A percentile compares a stretch with the other conserved stretches of the same genome.
Conservation (phyloP, 2,888 invertebrate species). For the Cremastinae sp. region DNA sequence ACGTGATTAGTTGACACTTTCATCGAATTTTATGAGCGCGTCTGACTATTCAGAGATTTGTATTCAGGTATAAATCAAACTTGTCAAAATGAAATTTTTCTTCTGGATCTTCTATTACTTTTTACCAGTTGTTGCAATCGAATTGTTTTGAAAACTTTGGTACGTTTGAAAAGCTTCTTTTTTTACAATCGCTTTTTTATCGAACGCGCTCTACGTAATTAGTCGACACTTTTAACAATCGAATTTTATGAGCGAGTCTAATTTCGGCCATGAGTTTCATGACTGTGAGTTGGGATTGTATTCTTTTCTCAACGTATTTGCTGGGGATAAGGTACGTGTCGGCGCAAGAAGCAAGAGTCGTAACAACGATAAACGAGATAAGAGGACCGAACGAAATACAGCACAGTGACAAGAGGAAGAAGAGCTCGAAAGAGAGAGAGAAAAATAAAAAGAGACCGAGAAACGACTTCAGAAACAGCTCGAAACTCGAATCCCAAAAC, state of each 20-base stretch:
- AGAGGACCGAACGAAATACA: conserved; percentile 29
- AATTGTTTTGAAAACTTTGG: too few species aligned
- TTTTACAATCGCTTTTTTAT: too few species aligned
- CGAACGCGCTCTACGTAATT: too few species aligned
- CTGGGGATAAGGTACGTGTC: conserved; percentile 42
- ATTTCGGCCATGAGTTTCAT: conserved; percentile 10
- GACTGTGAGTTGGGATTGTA: conserved; percentile 9
- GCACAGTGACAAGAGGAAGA: background rate
- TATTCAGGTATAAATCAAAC: too few species aligned
- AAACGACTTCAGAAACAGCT: conserved; percentile 40
- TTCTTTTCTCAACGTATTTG: conserved; percentile 44
- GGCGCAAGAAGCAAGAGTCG: conserved; percentile 43
- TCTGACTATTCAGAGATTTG: too few species aligned
- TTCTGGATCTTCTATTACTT: too few species aligned
- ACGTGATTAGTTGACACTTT: too few species aligned
- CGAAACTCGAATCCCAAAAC: conserved; percentile 48
- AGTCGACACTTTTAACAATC: conserved; percentile 14
- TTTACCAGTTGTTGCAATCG: too few species aligned
- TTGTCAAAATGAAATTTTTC: too few species aligned
- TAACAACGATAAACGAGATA: conserved; percentile 58
- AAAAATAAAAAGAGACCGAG: conserved; percentile 17
- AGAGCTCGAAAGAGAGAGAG: conserved; percentile 6
- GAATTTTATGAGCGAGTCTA: conserved; percentile 6
- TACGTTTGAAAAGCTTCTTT: too few species aligned
- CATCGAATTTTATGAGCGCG: too few species aligned